Base-by-base conservation (phyloP, 2,113 vertebrate genomes). In the Eonycteris spelaea region DNA sequence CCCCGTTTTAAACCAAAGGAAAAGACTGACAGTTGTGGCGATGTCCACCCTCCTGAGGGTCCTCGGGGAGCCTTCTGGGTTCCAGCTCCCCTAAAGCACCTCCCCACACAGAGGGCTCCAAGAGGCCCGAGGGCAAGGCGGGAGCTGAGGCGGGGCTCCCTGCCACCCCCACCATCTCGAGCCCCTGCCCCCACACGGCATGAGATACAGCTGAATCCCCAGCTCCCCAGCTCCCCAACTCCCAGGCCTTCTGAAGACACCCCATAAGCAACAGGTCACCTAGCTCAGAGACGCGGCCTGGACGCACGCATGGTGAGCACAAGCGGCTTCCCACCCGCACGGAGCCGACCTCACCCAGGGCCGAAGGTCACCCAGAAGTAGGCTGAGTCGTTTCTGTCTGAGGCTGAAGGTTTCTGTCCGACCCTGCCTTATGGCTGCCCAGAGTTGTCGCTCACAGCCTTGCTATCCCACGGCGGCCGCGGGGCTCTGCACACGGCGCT, bases 51-150 rank as follows among this genome's bases (percentile, higher is more conserved):
- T 38, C 35, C 1, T 2, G 3, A 53, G 38, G 33, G 67, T 14
- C 51, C 7, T 45, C 11, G 9, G 43, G n/a, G 26, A 53, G 14
- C 61, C 2, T 0, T 24, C 48, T 21, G 24, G 26, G n/a, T 48
- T 43, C 73, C 2, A 7, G 13, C 53, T 51, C 57, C 51, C 43
- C 0, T 30, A 33, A 48, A 45, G 16, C 24, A 38, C 33, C 26
- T 82, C 30, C 22, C 38, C 3, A 35, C 40, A 14, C 33, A 0
- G 10, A 18, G 45, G 6, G 22, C 70, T 74, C 33, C 57, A 48
- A 40, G 43, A 38, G 5, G 40, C 57, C 45, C 40, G 67, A 24
- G 4, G 28, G 48, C 43, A 30, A 28, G 35, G 48, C 43, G 22
- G 19, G 53, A 45, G 45, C 45, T 12, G 45, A 40, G 45, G 2